Conservation (phyloP, 2,797 vertebrate genomes). For the Pangasius krempfi region DNA sequence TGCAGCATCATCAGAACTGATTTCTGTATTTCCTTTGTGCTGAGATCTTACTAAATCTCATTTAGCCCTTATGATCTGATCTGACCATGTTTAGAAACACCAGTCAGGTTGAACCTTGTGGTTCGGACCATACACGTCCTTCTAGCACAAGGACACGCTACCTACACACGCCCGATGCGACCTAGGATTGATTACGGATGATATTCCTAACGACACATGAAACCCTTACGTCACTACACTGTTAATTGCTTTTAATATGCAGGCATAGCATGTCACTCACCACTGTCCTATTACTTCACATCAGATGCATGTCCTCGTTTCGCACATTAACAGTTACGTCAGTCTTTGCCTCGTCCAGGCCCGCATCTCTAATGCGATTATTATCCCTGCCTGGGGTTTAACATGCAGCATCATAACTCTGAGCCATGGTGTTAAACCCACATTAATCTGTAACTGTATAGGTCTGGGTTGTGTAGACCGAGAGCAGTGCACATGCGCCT, state of each 20-base stretch:
- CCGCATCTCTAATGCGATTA: slow-evolving; percentile 65
- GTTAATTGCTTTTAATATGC: slow-evolving; percentile 74
- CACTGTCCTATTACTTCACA: slow-evolving; percentile 72
- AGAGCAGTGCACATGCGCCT: slow-evolving; percentile 46
- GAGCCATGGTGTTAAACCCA: slow-evolving; percentile 57
- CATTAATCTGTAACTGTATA: slow-evolving; percentile 68
- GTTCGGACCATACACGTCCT: slow-evolving; percentile 22
- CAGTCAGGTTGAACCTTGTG: slow-evolving; percentile 6
- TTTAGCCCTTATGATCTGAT: slow-evolving; percentile 1
- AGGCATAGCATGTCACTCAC: slow-evolving; percentile 63
- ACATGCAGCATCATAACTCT: slow-evolving; percentile 45
- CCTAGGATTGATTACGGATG: slow-evolving; percentile 69
- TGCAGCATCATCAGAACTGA: neutral
- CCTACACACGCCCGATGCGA: slow-evolving; percentile 55
- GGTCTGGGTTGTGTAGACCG: slow-evolving; percentile 46
- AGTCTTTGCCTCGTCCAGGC: slow-evolving; percentile 64
- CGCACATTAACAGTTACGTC: slow-evolving; percentile 71
- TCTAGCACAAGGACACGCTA: slow-evolving; percentile 66
- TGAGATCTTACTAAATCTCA: neutral
- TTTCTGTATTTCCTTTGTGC: neutral
- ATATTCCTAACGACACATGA: slow-evolving; percentile 72
- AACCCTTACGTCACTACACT: slow-evolving; percentile 79
- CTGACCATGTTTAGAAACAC: slow-evolving; percentile 12
- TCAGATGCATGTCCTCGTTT: slow-evolving; percentile 73
- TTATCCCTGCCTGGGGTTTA: slow-evolving; percentile 64